phyloP scores from a whole-genome alignment of 2,888 invertebrate species.

The Dryomyza anilis region DNA sequence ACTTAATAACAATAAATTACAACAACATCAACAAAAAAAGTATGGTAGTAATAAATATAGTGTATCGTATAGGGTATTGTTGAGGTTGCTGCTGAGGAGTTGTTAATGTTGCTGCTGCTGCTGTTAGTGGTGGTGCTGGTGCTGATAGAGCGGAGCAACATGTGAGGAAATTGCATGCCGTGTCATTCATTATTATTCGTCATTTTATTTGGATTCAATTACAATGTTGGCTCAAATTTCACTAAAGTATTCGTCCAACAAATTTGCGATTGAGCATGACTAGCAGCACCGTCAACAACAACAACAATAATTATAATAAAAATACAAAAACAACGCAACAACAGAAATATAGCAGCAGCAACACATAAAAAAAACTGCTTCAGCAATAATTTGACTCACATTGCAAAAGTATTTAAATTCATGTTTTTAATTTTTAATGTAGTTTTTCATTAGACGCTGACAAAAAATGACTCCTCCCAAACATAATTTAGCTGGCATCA shows the following conservation, averaged over 20 bases:
- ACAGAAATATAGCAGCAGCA: slow-evolving; percentile 5
- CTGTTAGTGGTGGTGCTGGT: not conserved
- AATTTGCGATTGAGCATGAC: slow-evolving; percentile 15
- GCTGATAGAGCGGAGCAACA: not conserved
- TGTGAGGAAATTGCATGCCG: not conserved
- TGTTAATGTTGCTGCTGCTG: not conserved
- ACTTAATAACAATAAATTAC: not conserved
- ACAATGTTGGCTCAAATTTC: slow-evolving; percentile 12
- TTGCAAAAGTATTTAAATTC: no score
- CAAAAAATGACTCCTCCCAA: no score
- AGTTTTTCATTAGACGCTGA: no score
- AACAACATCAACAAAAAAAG: not conserved
- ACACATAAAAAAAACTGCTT: no score
- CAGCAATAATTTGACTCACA: no score
- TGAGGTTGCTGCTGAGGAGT: not conserved
- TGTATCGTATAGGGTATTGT: not conserved
- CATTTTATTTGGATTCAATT: slow-evolving; percentile 18
- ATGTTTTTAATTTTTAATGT: no score
- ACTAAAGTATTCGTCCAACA: slow-evolving; percentile 25
- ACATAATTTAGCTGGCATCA: no score
- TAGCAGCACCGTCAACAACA: no score
- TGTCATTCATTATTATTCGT: slow-evolving; percentile 23
- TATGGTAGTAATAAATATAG: not conserved
- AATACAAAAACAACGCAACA: slow-evolving; percentile 9
- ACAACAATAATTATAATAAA: not conserved